Percentiles rank a stretch among this genome's conserved stretches.
Conservation (phyloP, 2,888 invertebrate species). For the Leucophenga maculata region DNA sequence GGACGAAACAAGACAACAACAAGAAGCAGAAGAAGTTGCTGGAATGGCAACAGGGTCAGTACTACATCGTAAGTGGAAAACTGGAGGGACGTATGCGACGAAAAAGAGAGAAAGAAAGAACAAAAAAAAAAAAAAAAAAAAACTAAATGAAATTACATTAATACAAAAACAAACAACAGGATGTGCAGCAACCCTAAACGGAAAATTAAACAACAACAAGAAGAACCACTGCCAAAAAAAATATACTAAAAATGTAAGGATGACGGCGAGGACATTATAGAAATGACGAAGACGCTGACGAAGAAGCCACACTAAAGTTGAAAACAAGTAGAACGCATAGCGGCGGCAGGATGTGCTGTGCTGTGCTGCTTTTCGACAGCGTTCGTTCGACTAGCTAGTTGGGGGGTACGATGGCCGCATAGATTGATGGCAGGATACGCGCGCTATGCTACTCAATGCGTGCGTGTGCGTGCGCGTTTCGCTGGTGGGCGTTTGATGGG, state of each 20-base stretch:
- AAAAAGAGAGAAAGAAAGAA: conserved; percentile 1
- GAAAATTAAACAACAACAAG: conserved; percentile 56
- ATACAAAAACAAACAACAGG: conserved; percentile 50
- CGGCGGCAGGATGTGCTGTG: too few species aligned
- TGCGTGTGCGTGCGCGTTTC: too few species aligned
- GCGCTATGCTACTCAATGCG: too few species aligned
- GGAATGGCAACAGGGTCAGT: conserved; percentile 46
- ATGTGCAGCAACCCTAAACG: conserved; percentile 55
- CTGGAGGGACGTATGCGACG: neutral
- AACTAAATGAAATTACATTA: conserved; percentile 47
- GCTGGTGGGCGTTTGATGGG: conserved; percentile 5
- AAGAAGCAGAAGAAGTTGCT: conserved; percentile 66
- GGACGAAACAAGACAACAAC: conserved; percentile 30
- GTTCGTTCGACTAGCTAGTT: neutral
- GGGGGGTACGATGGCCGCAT: neutral
- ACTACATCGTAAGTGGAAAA: neutral
- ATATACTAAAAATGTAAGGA: neutral
- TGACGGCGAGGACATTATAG: neutral
- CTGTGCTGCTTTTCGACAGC: neutral
- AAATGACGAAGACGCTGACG: conserved; percentile 5
- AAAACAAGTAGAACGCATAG: neutral
- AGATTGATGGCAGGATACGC: too few species aligned
- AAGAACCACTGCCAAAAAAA: neutral
- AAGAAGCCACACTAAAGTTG: neutral
- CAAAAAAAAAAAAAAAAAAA: conserved; percentile 33